Percentiles rank a stretch among this genome's conserved stretches.
phyloP scores from a whole-genome alignment of 2,888 invertebrate genomes.

The Drosophila barbarae region DNA sequence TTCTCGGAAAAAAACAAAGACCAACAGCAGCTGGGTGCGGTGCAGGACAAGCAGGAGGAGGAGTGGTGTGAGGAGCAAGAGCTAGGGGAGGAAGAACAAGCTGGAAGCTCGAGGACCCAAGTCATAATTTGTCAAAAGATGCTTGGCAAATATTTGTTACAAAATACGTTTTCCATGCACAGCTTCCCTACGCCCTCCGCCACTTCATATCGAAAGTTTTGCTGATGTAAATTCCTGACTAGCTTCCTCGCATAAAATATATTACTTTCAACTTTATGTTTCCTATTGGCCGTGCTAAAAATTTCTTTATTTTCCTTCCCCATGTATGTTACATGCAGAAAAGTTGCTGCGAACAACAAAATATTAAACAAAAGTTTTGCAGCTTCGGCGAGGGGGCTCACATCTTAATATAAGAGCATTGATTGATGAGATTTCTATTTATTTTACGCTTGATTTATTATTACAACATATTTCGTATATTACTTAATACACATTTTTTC shows the following conservation, averaged over 20 bases:
- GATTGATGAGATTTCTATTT: slow-evolving; percentile 1
- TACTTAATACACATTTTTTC: not conserved
- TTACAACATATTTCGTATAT: not conserved
- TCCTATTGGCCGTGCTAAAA: slow-evolving; percentile 36
- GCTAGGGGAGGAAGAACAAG: not conserved
- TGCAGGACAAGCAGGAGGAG: not conserved
- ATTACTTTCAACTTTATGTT: slow-evolving; percentile 54
- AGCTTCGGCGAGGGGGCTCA: not conserved
- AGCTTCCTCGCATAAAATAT: slow-evolving; percentile 37
- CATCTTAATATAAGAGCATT: slow-evolving; percentile 2
- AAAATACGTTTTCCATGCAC: slow-evolving; percentile 57
- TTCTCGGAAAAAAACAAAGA: slow-evolving; percentile 42
- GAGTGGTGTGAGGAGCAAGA: not conserved
- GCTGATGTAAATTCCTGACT: slow-evolving; percentile 36
- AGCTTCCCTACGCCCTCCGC: not conserved
- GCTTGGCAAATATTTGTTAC: slow-evolving; percentile 63
- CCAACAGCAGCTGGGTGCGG: slow-evolving; percentile 3
- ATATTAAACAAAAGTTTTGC: slow-evolving; percentile 11
- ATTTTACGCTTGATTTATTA: slow-evolving; percentile 2
- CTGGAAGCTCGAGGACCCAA: slow-evolving; percentile 35
- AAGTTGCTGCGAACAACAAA: slow-evolving; percentile 13
- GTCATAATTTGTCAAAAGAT: slow-evolving; percentile 73
- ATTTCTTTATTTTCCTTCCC: slow-evolving; percentile 8
- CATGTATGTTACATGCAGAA: slow-evolving; percentile 11
- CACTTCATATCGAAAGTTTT: slow-evolving; percentile 28